Evolutionary conservation across 2,888 invertebrate species (phyloP).

Genomic region (Apantesis nais): DNA sequence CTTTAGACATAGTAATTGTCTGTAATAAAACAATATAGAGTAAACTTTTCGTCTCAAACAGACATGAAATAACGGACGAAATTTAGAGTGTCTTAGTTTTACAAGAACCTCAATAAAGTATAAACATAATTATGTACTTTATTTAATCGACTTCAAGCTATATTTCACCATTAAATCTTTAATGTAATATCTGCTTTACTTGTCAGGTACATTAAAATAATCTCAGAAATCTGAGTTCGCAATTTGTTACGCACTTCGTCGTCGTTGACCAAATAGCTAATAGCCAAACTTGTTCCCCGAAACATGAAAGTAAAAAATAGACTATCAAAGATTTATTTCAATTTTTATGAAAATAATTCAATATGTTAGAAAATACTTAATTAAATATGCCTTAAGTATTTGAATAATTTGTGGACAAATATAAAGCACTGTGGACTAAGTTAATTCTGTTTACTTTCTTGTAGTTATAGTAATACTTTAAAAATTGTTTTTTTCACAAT

Average conservation of each 20-base stretch:
- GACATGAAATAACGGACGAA: no score
- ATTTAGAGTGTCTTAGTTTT: no score
- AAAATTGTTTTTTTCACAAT: conserved; percentile 20
- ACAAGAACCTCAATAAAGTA: no score
- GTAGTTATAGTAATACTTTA: conserved; percentile 15
- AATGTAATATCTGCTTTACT: no score
- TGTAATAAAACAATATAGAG: no score
- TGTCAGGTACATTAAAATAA: no score
- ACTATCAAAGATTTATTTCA: conserved; percentile 21
- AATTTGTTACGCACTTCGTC: not conserved
- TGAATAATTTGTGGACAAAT: conserved; percentile 21
- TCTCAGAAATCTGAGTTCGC: not conserved
- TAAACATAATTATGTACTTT: no score
- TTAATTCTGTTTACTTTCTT: conserved; percentile 19
- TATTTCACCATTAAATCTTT: no score
- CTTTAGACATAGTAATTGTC: no score
- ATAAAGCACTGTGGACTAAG: conserved; percentile 22
- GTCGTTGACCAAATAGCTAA: conserved; percentile 3
- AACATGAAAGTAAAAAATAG: conserved; percentile 18
- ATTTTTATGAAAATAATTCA: conserved; percentile 24
- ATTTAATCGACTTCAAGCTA: no score
- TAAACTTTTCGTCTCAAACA: no score
- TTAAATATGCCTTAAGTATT: conserved; percentile 23
- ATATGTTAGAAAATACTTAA: conserved; percentile 26
- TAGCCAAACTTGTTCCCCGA: conserved; percentile 3